Percentiles rank a stretch among this genome's conserved stretches.
Conservation (phyloP, 2,113 vertebrate species). For the Hydropotes inermis region DNA sequence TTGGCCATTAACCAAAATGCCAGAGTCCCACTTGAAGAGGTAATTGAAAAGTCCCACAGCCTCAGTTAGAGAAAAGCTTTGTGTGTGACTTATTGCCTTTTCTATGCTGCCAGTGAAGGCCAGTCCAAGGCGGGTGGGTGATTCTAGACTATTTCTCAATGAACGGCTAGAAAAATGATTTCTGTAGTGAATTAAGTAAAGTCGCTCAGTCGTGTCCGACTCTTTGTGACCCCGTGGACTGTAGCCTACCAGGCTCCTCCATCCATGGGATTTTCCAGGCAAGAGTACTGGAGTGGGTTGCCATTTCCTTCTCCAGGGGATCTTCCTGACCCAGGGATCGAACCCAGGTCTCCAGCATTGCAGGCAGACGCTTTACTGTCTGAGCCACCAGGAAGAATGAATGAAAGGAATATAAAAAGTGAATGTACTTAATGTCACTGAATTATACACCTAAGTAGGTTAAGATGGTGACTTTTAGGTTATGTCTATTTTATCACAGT, state of each 20-base stretch:
- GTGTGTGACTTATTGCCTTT: neutral
- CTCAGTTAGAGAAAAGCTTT: slow-evolving; percentile 4
- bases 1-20: neutral
- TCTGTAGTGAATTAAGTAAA: neutral
- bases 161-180: neutral
- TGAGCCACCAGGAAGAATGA: neutral
- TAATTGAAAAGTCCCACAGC: neutral
- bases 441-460: neutral
- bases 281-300: too few relatives aligned
- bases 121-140: neutral
- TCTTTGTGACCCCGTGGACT: too few relatives aligned
- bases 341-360: too few relatives aligned
- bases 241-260: too few relatives aligned
- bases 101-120: neutral
- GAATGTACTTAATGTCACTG: neutral
- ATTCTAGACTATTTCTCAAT: neutral
- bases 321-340: too few relatives aligned
- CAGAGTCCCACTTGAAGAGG: neutral
- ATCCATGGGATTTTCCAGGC: too few relatives aligned
- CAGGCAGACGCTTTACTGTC: too few relatives aligned
- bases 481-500: neutral
- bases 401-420: neutral
- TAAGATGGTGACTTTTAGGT: neutral
- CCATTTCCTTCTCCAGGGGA: too few relatives aligned
- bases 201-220: too few relatives aligned